These are phyloP conservation scores for Lasioglossum marginatum DNA, from an alignment of 2,888 invertebrate species.

Conservation along the genomic window DNA sequence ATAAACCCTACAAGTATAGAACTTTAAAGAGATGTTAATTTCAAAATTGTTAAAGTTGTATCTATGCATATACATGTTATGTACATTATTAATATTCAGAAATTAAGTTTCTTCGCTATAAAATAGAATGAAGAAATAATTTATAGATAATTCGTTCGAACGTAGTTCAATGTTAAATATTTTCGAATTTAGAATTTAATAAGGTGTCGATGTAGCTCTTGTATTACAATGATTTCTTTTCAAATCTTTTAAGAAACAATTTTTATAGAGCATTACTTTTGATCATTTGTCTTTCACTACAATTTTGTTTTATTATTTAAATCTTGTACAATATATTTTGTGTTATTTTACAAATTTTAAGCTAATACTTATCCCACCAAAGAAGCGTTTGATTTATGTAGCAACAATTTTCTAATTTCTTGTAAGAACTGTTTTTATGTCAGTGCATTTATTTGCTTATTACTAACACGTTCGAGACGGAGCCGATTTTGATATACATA, in stretches of 20 bases:
- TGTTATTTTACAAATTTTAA: slow-evolving; percentile 40
- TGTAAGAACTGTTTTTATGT: slow-evolving; percentile 8
- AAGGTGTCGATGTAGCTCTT: not conserved
- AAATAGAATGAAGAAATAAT: slow-evolving; percentile 15
- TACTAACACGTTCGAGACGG: not conserved
- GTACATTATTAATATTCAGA: slow-evolving; percentile 5
- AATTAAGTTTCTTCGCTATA: slow-evolving; percentile 13
- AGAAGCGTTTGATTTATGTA: slow-evolving; percentile 50
- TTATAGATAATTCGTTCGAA: slow-evolving; percentile 27
- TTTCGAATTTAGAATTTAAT: not conserved
- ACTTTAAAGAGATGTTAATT: slow-evolving; percentile 13
- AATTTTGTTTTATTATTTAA: slow-evolving; percentile 12
- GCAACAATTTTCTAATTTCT: slow-evolving; percentile 23
- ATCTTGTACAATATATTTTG: slow-evolving; percentile 26
- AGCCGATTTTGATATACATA: not conserved
- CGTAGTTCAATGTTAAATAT: not conserved
- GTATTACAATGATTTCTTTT: not conserved
- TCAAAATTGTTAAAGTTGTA: not conserved
- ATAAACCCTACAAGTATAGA: slow-evolving; percentile 8
- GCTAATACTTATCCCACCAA: slow-evolving; percentile 55
- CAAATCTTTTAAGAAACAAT: not conserved
- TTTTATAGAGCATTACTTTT: not conserved
- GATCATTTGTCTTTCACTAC: slow-evolving; percentile 14
- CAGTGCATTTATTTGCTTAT: slow-evolving; percentile 6
- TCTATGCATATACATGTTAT: slow-evolving; percentile 13